Base-by-base conservation (phyloP, 2,888 invertebrate species). In the Onthophagus sagittarius region DNA sequence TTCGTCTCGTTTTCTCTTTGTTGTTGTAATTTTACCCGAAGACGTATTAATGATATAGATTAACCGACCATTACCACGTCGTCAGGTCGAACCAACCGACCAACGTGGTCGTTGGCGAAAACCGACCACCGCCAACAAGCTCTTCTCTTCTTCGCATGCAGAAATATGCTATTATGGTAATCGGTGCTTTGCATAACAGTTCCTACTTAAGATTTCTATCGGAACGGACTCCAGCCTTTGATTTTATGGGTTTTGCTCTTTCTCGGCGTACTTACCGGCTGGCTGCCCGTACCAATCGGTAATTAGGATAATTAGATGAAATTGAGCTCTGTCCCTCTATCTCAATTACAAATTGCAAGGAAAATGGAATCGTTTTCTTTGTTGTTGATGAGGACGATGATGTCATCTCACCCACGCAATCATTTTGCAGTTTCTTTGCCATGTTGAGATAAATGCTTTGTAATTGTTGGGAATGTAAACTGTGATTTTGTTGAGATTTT, bases 131-230 rank as follows among this genome's bases (percentile, higher is more conserved):
- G 23, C 23, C 23, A 23, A 23, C 23, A 23, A 23, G 23, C 23
- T 23, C 23, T 23, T 23, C 11, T 53, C 39, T 53, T 11, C 39
- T 53, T 53, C 39, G 39, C 23, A 53, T 53, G 39, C 39, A 31
- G 71, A 63, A 63, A 71, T 71, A 63, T 71, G 71, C 63, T 71
- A 71, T 71, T 71, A 71, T 71, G 63, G 33, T 71, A 71, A 71
- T 71, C 63, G 70, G 63, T 70, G 53, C 15, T 33, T 71, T 71
- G 71, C 71, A 71, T 71, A 71, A 33, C 63, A 62, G 71, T 63
- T 71, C 32, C 71, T 63, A 71, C 63, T 71, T 71, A 71, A 71
- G 71, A 71, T 71, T 32, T 63, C 39, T 53, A 53, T 53, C 39
- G 39, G 39, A 4, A 11, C 23, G 23, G 23, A 23, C 23, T 23